Conservation (phyloP, 2,888 invertebrate species). For the Elaeidobius kamerunicus region DNA sequence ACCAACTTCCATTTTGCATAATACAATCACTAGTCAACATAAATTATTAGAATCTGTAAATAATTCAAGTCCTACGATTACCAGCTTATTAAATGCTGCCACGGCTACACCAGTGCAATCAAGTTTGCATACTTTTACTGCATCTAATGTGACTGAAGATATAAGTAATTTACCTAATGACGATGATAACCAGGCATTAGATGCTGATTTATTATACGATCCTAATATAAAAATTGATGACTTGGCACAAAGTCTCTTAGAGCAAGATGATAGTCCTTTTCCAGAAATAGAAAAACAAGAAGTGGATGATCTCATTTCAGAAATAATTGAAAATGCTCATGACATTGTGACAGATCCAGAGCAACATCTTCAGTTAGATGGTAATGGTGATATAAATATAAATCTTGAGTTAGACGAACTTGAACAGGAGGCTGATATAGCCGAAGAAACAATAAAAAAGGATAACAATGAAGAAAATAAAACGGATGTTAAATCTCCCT, state of each 20-base stretch:
- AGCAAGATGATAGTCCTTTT: constrained; percentile 51
- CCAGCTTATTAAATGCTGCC: constrained; percentile 52
- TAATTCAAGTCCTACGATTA: constrained; percentile 52
- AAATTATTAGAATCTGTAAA: constrained; percentile 37
- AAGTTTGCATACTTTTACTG: constrained; percentile 54
- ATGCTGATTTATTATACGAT: constrained; percentile 42
- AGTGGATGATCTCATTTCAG: constrained; percentile 55
- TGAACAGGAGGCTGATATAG: constrained; percentile 39
- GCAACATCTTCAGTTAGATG: constrained; percentile 46
- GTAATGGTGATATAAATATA: constrained; percentile 48
- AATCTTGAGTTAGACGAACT: constrained; percentile 47
- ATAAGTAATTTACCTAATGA: constrained; percentile 16
- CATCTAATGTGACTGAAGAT: constrained; percentile 30
- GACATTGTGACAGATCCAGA: constrained; percentile 49
- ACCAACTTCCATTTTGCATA: constrained; percentile 48
- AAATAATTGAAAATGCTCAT: constrained; percentile 53
- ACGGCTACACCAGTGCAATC: constrained; percentile 45
- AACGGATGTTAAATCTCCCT: constrained; percentile 18
- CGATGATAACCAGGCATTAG: constrained; percentile 32
- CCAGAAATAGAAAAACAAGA: constrained; percentile 55
- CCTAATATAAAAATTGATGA: constrained; percentile 49
- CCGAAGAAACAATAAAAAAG: constrained; percentile 35
- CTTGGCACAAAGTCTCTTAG: constrained; percentile 50
- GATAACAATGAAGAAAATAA: constrained; percentile 37
- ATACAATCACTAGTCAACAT: constrained; percentile 48